These are phyloP conservation scores for Mimas tiliae DNA, from an alignment of 2,888 invertebrate species.

Conservation along the genomic window DNA sequence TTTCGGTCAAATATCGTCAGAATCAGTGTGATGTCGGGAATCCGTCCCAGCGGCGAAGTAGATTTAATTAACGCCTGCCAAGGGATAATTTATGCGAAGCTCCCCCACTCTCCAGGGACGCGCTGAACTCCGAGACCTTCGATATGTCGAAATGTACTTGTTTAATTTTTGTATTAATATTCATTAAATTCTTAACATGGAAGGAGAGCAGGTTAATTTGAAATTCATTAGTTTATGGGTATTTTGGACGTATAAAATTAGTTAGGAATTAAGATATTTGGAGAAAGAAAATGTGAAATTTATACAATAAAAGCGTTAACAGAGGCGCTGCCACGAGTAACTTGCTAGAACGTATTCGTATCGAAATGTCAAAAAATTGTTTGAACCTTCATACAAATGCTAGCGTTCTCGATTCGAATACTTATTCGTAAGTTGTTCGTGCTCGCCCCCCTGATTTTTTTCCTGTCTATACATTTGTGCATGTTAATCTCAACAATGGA, in stretches of 20 bases:
- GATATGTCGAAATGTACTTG: slow-evolving; percentile 26
- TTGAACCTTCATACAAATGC: no score
- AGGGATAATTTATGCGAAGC: slow-evolving; percentile 39
- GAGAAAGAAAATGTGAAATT: no score
- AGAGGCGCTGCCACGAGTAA: no score
- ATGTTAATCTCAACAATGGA: no score
- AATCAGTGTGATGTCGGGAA: background rate
- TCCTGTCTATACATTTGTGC: no score
- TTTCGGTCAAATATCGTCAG: background rate
- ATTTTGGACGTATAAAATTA: no score
- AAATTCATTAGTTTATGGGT: background rate
- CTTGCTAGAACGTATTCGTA: no score
- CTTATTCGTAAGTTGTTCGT: no score
- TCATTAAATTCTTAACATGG: background rate
- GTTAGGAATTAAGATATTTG: background rate
- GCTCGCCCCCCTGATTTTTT: no score
- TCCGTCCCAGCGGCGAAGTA: slow-evolving; percentile 18
- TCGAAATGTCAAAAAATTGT: no score
- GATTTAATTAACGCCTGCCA: slow-evolving; percentile 40
- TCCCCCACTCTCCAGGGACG: slow-evolving; percentile 13
- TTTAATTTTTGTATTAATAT: slow-evolving; percentile 23
- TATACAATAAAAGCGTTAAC: no score
- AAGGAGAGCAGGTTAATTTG: background rate
- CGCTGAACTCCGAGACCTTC: slow-evolving; percentile 2
- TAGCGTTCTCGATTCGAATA: no score